Conservation (phyloP, 2,797 vertebrate genomes). For the Labeo calbasu region DNA sequence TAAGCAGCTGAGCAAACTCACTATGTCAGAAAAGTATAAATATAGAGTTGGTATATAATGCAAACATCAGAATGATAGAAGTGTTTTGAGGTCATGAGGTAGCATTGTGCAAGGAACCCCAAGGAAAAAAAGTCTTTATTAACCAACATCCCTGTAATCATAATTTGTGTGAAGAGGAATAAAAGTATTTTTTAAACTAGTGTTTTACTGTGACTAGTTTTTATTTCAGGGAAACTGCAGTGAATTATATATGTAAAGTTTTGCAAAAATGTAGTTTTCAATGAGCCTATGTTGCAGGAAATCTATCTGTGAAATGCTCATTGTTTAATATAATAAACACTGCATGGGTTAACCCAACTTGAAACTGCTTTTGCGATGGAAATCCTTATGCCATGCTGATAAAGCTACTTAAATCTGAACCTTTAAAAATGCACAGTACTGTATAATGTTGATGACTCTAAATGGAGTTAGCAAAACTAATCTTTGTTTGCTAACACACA, state of each 20-base stretch:
- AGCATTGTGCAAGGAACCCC: neutral
- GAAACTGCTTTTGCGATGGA: neutral
- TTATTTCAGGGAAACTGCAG: neutral
- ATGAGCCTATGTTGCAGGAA: neutral
- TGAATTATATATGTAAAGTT: neutral
- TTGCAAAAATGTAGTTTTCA: neutral
- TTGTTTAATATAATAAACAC: neutral
- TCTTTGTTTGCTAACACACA: neutral
- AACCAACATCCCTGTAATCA: neutral
- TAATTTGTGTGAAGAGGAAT: too few relatives aligned
- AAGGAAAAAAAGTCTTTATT: neutral
- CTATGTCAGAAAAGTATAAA: neutral
- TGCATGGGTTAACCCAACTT: neutral
- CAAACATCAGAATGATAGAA: neutral
- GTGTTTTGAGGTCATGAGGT: neutral
- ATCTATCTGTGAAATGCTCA: neutral
- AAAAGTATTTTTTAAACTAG: too few relatives aligned
- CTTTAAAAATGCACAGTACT: neutral
- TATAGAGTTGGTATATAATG: neutral
- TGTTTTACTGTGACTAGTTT: neutral
- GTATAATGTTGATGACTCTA: neutral
- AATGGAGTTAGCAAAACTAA: neutral
- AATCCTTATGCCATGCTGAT: neutral
- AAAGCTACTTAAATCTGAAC: neutral
- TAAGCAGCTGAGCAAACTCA: neutral